Base-by-base conservation (phyloP, 2,888 invertebrate species). In the Oscheius myriophilus region DNA sequence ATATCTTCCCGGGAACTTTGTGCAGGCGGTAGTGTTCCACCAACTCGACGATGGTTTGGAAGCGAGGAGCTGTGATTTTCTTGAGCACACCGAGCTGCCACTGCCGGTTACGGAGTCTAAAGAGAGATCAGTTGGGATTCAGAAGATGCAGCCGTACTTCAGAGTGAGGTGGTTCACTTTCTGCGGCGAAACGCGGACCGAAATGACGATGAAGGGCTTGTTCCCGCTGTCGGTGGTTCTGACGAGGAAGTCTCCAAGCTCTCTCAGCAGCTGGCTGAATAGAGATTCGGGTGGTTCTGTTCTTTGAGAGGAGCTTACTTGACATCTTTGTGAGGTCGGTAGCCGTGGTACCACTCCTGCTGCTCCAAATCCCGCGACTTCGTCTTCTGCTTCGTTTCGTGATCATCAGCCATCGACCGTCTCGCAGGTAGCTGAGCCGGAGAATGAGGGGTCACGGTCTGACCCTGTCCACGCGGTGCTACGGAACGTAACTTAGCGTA, bases 301-400 rank as follows among this genome's bases (percentile, higher is more conserved):
- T n/a, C n/a, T n/a, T n/a, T n/a, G 33, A 33, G 46, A 46, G 18
- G 11, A 11, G 11, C 46, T 18, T 11, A 46, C 46, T 46, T 46
- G 46, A 46, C 46, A 46, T 46, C 46, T 12, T 46, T 46, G 16
- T 18, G 16, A 4, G 46, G 46, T 46, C 46, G 3, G 18, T 46
- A 46, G 16, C 46, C 46, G 46, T 46, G 46, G 46, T 46, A 46
- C 46, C 46, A 46, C 3, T 46, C 46, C 46, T 46, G 46, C 46
- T 18, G 16, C 18, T 46, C 46, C n/a, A 46, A 18, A 4, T 46
- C 46, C 12, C 18, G 16, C 46, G 3, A 4, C 46, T 18, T 16
- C 16, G 16, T 46, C n/a, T 46, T 18, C 46, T 46, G 16, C 46
- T 46, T 33, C 33, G 33, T 33, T 33, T 33, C 33, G 4, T 33